These are phyloP conservation scores for Setophaga kirtlandii DNA, from an alignment of 2,113 vertebrate species.

Conservation along the genomic window DNA sequence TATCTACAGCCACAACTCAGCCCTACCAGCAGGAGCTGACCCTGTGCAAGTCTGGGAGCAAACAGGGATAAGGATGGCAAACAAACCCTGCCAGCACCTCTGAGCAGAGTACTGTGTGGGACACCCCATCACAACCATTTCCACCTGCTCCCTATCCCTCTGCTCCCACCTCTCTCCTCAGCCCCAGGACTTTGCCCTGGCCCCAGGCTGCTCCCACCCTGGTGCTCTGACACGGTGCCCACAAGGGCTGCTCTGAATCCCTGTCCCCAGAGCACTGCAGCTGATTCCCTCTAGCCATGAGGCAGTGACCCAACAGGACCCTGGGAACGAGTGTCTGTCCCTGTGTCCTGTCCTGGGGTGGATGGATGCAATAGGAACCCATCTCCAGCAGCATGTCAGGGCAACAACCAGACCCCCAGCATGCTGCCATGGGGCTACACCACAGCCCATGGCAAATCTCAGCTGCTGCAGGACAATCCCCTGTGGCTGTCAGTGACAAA, in stretches of 20 bases:
- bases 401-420: background rate
- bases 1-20: background rate
- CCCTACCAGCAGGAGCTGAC: rapidly evolving
- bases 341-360: background rate
- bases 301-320: background rate
- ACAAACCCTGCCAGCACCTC: background rate
- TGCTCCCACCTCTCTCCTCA: background rate
- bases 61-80: background rate
- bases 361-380: background rate
- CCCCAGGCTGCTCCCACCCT: background rate
- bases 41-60: background rate
- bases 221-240: background rate
- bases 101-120: rapidly evolving
- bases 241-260: background rate
- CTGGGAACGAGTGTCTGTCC: rapidly evolving
- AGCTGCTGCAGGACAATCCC: background rate
- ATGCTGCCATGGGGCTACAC: background rate
- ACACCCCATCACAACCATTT: background rate
- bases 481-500: constrained; percentile 1
- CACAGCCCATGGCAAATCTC: rapidly evolving
- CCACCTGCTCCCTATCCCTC: background rate
- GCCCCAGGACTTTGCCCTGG: background rate
- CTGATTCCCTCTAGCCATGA: background rate
- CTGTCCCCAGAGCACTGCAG: background rate
- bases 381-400: rapidly evolving